Evolutionary conservation across 2,888 invertebrate species (phyloP), one percentile per base, ranked within the genome.

Genomic region (Galeopsomyia nigrocyanea): DNA sequence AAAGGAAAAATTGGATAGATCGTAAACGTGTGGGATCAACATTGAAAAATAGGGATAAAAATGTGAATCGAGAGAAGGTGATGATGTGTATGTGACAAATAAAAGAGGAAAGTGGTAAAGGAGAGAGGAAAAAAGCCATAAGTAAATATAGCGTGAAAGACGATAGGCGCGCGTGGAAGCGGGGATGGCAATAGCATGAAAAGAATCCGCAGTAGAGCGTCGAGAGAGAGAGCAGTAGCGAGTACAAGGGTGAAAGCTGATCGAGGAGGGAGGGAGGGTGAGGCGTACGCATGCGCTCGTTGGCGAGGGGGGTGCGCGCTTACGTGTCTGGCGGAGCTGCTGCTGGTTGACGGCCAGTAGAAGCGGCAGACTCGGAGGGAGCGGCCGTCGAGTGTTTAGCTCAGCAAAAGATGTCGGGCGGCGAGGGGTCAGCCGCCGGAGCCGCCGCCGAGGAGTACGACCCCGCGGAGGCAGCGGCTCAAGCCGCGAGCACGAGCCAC

Each of bases 221-320:
- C 75, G 75, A 55, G 53, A 39, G 65, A 31, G 3, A 7, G 31
- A 31, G 31, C n/a, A n/a, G n/a, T n/a, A n/a, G n/a, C 62, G 82
- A 85, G 85, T 86, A 81, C 77, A 82, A 83, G 84, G 81, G 82
- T 82, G 82, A 78, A 78, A 79, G 82, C 84, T 81, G 82, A 82
- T 78, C 80, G 80, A 80, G 77, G 80, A 82, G 82, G 84, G 84
- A 84, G 83, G 76, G 75, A 17, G 46, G 7, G 46, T 16, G 26
- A 55, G 56, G 19, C 16, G 21, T 22, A 3, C 22, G 56, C 22
- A 14, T 19, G 56, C 21, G 22, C 21, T 13, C 19, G 19, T 6
- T 2, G 3, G 56, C 10, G 5, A 1, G 13, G 14, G 3, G 19
- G 56, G 56, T 6, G 19, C 1, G 56, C 56, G 56, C 56, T 19